Percentiles rank a stretch among this genome's conserved stretches.
phyloP scores from a whole-genome alignment of 2,113 vertebrate species.

The Chlorodrepanis virens region DNA sequence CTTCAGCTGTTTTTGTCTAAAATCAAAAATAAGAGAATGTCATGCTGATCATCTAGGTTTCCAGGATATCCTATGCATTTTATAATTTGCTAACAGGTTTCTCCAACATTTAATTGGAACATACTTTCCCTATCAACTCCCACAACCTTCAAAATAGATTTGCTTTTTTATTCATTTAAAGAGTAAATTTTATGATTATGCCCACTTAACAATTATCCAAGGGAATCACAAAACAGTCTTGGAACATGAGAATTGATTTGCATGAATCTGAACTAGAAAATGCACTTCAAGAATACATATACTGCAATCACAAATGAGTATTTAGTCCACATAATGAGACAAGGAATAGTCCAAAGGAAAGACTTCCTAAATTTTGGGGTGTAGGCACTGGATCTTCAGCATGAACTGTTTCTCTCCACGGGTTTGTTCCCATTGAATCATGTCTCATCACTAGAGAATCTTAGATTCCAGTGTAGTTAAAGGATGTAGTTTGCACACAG shows the following conservation, averaged over 20 bases:
- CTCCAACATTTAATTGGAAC: background rate
- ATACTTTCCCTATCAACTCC: background rate
- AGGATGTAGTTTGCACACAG: background rate
- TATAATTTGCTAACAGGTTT: background rate
- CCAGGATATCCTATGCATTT: background rate
- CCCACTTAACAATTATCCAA: background rate
- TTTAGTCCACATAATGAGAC: background rate
- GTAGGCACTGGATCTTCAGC: background rate
- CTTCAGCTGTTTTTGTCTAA: background rate
- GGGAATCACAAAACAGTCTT: background rate
- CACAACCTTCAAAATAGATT: background rate
- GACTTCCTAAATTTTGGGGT: background rate
- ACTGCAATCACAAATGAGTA: background rate
- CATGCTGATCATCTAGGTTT: background rate
- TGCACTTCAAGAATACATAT: background rate
- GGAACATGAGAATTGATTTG: background rate
- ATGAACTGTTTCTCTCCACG: background rate
- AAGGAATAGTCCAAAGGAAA: background rate
- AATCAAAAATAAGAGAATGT: background rate
- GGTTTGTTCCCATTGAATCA: background rate
- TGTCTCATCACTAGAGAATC: background rate
- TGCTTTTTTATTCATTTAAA: background rate
- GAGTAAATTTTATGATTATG: background rate
- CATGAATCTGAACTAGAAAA: background rate
- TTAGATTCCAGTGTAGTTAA: background rate